These are phyloP conservation scores for Amphipoea oculea DNA, from an alignment of 2,888 invertebrate genomes.

Conservation along the genomic window DNA sequence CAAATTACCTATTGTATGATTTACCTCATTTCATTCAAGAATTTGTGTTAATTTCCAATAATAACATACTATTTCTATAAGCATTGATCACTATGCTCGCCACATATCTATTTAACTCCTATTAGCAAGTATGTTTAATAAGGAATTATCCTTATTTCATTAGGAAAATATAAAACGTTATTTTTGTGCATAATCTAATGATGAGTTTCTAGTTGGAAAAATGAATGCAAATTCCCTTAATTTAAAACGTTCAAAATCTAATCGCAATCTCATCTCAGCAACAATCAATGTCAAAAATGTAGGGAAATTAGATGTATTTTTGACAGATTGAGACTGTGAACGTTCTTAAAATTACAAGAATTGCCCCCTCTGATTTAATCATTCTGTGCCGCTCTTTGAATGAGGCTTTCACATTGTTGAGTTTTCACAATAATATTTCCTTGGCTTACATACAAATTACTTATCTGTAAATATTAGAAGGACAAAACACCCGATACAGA, in stretches of 20 bases:
- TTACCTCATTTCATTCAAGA: slow-evolving; percentile 55
- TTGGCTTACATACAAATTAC: not conserved
- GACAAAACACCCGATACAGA: slow-evolving; percentile 15
- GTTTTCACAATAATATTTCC: slow-evolving; percentile 2
- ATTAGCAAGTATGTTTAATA: slow-evolving; percentile 18
- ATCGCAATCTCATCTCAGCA: no score
- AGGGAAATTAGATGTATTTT: no score
- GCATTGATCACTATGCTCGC: slow-evolving; percentile 22
- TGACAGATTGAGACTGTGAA: no score
- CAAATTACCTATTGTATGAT: slow-evolving; percentile 59
- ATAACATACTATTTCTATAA: slow-evolving; percentile 29
- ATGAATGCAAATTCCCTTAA: no score
- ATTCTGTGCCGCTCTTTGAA: slow-evolving; percentile 6
- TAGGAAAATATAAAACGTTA: slow-evolving; percentile 4
- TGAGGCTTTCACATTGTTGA: slow-evolving; percentile 1
- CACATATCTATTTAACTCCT: slow-evolving; percentile 19
- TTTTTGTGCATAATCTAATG: not conserved
- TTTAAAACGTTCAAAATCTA: no score
- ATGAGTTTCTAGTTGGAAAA: not conserved
- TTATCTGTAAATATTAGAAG: slow-evolving; percentile 11
- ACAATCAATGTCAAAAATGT: no score
- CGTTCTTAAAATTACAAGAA: no score
- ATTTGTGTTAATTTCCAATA: slow-evolving; percentile 33
- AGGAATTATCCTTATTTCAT: not conserved
- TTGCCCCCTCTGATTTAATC: not conserved